Base-by-base conservation (phyloP, 2,113 vertebrate species). In the Aegithalos caudatus region DNA sequence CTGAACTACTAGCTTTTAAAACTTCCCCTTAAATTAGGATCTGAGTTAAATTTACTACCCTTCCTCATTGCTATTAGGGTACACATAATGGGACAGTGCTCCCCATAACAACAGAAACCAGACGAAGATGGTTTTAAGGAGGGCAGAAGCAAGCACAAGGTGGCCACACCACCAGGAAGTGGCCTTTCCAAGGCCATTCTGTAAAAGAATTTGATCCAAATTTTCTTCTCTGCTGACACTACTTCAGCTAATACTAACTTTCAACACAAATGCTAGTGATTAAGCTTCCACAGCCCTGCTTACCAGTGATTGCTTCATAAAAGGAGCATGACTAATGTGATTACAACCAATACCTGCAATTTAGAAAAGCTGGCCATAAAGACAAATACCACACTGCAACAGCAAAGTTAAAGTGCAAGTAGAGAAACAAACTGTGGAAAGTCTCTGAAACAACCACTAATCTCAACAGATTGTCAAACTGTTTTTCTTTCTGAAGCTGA, bases 391-490 rank as follows among this genome's bases (percentile, higher is more conserved):
- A 70, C 35, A 56, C 21, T 0, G 6, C 67, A 87, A 73, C 33
- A 96, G 51, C 79, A 53, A 88, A 92, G 65, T 71, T 83, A 82
- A 61, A 82, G 86, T 27, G 28, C 62, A 93, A 90, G 28, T 13
- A 44, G 61, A 95, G 76, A 81, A 89, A 92, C 70, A 92, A 92
- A 74, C 29, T 79, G 58, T 74, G 50, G 50, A 81, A 97, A 90
- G 27, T 80, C 70, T 83, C 57, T 69, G 58, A 86, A 83, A 78
- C 84, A 92, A 91, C 58, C 37, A 40, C 14, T 81, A 67, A 95
- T 94, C 84, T 96, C 86, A 95, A 92, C 37, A 90, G 79, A 38
- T 45, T 91, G 64, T 80, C 76, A 80, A 92, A 94, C 24, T 20
- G 86, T 66, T 95, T 95, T 92, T 86, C 87, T 84, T 90, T 92